Evolutionary conservation across 2,888 invertebrate genomes (phyloP), one percentile per base, ranked within the genome.

Genomic region (Heliconius hortense): DNA sequence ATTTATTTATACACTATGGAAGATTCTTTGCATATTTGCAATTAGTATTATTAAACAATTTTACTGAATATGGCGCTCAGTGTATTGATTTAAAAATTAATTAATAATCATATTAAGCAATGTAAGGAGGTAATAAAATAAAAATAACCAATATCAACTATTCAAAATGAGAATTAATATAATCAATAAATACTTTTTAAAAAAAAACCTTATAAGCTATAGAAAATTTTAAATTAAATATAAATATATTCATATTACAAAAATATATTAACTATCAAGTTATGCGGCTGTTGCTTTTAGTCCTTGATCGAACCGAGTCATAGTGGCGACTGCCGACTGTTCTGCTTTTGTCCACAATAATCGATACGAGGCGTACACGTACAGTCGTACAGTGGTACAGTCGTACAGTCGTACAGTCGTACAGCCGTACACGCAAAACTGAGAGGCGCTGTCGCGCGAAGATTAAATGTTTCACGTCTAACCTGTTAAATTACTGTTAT

Each of bases 251-350:
- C 21, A 53, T 48, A 59, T 62, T 43, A 63, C 43, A 77, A 68
- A 53, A 77, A 75, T 76, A 71, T 63, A 73, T 64, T 69, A 72
- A 76, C 74, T 77, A 72, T 74, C 73, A 74, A 73, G 69, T 69
- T 76, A 69, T 75, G 74, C 72, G 73, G 75, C 62, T 72, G 72
- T 72, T 79, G 72, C 48, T 69, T 74, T 73, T 72, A 79, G 78
- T 76, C 77, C 77, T 79, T 79, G 78, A 56, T 68, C 66, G 72
- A 13, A 72, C 75, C 72, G 72, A 79, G 75, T 77, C 74, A 76
- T 72, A 73, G 73, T 76, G 77, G 76, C 77, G 77, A 76, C 79
- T 74, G 60, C 71, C 77, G 77, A 76, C 79, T 73, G 60, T 74
- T 48, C 56, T 72, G 73, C 72, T 74, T 15, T 70, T 28, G 71